phyloP scores from a whole-genome alignment of 1,140 invertebrate genomes.

The Meteorus sp. region DNA sequence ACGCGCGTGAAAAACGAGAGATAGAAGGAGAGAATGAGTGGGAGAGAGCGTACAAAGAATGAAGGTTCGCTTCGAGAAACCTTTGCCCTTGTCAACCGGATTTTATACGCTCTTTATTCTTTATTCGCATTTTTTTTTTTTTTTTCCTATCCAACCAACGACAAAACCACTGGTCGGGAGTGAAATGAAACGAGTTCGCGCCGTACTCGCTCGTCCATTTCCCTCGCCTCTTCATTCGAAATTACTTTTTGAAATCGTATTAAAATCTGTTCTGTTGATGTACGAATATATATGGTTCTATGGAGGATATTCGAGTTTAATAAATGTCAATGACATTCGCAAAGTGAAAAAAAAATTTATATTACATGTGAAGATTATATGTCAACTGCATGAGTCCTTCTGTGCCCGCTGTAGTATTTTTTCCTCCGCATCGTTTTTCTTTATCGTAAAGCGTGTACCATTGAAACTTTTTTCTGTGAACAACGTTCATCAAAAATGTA shows the following conservation, averaged over 20 bases:
- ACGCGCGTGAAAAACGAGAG: slow-evolving; percentile 13
- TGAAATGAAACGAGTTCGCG: background rate
- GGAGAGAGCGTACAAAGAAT: slow-evolving; percentile 23
- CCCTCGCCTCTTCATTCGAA: slow-evolving; percentile 1
- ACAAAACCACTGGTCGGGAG: background rate
- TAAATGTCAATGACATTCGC: slow-evolving; percentile 9
- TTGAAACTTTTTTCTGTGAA: too few relatives aligned
- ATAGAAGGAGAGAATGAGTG: slow-evolving; percentile 34
- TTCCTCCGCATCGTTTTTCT: too few relatives aligned
- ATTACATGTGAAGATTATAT: too few relatives aligned
- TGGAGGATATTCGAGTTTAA: slow-evolving; percentile 14
- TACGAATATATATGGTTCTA: too few relatives aligned
- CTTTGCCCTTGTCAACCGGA: slow-evolving; percentile 32
- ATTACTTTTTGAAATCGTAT: slow-evolving; percentile 22
- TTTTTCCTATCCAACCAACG: background rate
- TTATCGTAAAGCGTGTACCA: too few relatives aligned
- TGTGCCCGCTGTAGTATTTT: too few relatives aligned
- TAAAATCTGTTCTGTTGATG: slow-evolving; percentile 14
- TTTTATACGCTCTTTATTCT: slow-evolving; percentile 21
- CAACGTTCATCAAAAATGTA: too few relatives aligned
- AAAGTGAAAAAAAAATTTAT: slow-evolving; percentile 11
- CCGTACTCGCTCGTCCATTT: background rate
- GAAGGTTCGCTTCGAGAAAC: slow-evolving; percentile 33
- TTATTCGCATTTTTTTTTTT: background rate
- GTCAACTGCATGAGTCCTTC: too few relatives aligned